Evolutionary conservation across 1,140 invertebrate genomes (phyloP).

Genomic region (Drosophila sulfurigaster): DNA sequence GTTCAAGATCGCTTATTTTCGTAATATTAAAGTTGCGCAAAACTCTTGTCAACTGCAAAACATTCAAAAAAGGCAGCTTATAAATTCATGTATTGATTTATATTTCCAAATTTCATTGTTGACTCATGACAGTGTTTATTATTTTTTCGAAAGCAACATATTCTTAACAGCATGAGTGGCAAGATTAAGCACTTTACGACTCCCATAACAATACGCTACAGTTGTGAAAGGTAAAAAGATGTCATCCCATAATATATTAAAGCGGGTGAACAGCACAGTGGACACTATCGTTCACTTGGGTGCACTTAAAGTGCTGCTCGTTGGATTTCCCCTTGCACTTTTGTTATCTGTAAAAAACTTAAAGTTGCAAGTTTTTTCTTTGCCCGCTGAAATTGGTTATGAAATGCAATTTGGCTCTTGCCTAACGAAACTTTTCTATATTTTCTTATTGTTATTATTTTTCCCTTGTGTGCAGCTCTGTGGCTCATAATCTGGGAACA

Average conservation of each 20-base stretch:
- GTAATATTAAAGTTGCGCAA: slow-evolving; percentile 89
- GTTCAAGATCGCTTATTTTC: slow-evolving; percentile 88
- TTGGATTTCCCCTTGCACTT: slow-evolving; percentile 26
- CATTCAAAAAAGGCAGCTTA: not conserved
- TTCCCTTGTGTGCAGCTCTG: slow-evolving; percentile 35
- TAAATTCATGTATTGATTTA: slow-evolving; percentile 10
- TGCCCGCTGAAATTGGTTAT: slow-evolving; percentile 62
- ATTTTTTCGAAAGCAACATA: too few relatives aligned
- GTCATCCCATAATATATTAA: not conserved
- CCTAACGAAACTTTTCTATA: slow-evolving; percentile 43
- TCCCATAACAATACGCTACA: slow-evolving; percentile 19
- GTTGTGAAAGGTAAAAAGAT: slow-evolving; percentile 40
- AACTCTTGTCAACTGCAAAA: slow-evolving; percentile 88
- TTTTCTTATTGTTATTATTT: slow-evolving; percentile 10
- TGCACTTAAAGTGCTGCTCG: slow-evolving; percentile 41
- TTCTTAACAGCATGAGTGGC: too few relatives aligned
- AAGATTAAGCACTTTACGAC: too few relatives aligned
- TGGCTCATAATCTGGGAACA: slow-evolving; percentile 47
- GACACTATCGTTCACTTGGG: slow-evolving; percentile 32
- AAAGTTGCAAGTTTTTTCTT: slow-evolving; percentile 49
- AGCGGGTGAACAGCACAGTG: not conserved
- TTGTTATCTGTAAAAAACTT: slow-evolving; percentile 60
- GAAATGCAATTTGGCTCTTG: slow-evolving; percentile 67
- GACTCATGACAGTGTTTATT: slow-evolving; percentile 22
- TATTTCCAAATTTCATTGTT: slow-evolving; percentile 4